Evolutionary conservation across 1,140 invertebrate species (phyloP).

Genomic region (Sarcophaga bullata): DNA sequence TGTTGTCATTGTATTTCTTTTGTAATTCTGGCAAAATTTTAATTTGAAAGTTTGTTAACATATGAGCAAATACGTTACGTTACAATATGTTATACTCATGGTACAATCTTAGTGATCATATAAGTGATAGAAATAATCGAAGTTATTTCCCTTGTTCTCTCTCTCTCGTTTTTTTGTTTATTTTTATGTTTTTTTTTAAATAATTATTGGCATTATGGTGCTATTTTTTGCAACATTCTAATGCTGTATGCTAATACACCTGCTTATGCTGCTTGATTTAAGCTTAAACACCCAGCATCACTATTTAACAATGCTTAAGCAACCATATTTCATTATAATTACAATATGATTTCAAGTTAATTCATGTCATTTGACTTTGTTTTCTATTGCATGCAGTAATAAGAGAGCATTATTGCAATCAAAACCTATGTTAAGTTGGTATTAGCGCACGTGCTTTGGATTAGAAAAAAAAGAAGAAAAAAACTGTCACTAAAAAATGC

Average conservation of each 20-base stretch:
- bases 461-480: slow-evolving; percentile 26
- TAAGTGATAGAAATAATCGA: too few relatives aligned
- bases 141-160: background rate
- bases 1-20: background rate
- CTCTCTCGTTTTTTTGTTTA: background rate
- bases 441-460: slow-evolving; percentile 23
- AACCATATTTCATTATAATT: too few relatives aligned
- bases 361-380: too few relatives aligned
- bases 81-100: too few relatives aligned
- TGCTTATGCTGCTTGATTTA: background rate
- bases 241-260: background rate
- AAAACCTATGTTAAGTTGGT: background rate
- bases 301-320: too few relatives aligned
- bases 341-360: too few relatives aligned
- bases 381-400: too few relatives aligned
- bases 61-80: background rate
- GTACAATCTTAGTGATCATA: too few relatives aligned
- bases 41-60: slow-evolving; percentile 17
- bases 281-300: background rate
- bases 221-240: slow-evolving; percentile 21
- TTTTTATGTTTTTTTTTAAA: background rate
- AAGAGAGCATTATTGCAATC: too few relatives aligned
- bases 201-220: slow-evolving; percentile 15
- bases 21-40: background rate
- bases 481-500: slow-evolving; percentile 34